Conservation (phyloP, 2,888 invertebrate species). For the Thera britannica region DNA sequence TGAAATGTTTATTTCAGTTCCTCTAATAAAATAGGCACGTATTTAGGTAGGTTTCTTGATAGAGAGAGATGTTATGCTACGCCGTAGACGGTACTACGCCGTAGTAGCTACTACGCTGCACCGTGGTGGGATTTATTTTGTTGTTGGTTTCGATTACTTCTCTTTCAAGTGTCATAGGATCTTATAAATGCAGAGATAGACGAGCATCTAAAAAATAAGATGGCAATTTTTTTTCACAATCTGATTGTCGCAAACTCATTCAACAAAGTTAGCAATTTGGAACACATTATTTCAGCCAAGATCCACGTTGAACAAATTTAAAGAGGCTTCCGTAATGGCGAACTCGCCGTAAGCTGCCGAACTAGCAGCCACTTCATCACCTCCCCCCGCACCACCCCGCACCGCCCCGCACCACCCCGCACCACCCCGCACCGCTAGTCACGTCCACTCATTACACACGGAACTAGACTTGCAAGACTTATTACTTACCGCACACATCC, state of each 20-base stretch:
- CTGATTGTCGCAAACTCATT: slow-evolving; percentile 25
- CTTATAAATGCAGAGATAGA: neutral
- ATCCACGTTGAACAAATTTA: slow-evolving; percentile 21
- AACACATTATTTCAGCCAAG: slow-evolving; percentile 23
- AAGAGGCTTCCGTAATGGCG: slow-evolving; percentile 27
- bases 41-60: neutral
- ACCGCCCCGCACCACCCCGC: neutral
- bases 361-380: slow-evolving; percentile 36
- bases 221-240: slow-evolving; percentile 11
- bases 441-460: slow-evolving; percentile 44
- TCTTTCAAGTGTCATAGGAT: neutral
- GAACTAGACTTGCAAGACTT: slow-evolving; percentile 36
- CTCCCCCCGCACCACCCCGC: slow-evolving; percentile 19
- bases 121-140: neutral
- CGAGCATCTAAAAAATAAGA: slow-evolving; percentile 2
- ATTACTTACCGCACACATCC: slow-evolving; percentile 12
- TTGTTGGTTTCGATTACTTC: neutral
- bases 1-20: neutral
- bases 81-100: too few species aligned
- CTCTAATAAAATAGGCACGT: neutral
- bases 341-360: slow-evolving; percentile 19
- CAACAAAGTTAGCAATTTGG: slow-evolving; percentile 28
- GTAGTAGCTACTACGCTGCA: neutral
- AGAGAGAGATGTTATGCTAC: neutral
- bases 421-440: slow-evolving; percentile 18